Percentiles rank a stretch among this genome's conserved stretches.
Evolutionary conservation across 2,797 vertebrate genomes (phyloP).

Genomic region (Hydrolagus colliei): DNA sequence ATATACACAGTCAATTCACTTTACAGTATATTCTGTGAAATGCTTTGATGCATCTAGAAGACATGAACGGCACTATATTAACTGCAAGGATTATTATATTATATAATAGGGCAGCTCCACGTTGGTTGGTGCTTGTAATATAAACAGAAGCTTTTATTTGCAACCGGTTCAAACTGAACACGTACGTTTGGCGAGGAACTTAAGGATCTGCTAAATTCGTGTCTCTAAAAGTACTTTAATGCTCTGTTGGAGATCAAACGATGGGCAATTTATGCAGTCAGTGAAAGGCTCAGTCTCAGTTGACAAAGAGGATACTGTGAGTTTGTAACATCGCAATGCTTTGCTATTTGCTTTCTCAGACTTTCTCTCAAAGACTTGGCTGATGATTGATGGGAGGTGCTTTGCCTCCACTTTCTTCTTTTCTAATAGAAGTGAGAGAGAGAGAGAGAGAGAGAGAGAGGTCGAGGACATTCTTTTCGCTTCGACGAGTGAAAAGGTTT

Average conservation of each 20-base stretch:
- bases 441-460: background rate
- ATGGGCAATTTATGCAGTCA: background rate
- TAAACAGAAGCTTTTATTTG: no score
- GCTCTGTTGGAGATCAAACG: background rate
- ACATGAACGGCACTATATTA: no score
- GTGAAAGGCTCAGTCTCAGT: background rate
- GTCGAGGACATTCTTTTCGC: background rate
- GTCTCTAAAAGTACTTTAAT: no score
- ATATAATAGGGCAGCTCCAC: no score
- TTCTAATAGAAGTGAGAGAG: constrained; percentile 42
- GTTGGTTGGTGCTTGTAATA: no score
- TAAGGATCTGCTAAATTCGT: no score
- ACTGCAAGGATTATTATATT: no score
- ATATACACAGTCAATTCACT: no score
- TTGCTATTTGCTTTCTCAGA: background rate
- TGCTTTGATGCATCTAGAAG: no score
- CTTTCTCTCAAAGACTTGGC: constrained; percentile 60
- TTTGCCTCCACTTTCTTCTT: constrained; percentile 63
- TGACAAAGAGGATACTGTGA: background rate
- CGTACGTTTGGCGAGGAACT: no score
- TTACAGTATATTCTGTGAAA: no score
- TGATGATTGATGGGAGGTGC: constrained; percentile 62
- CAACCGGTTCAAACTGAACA: no score
- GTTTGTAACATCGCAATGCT: background rate
- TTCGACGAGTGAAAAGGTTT: background rate